These are phyloP conservation scores for Tillus elongatus DNA, from an alignment of 2,888 invertebrate genomes.

Conservation along the genomic window DNA sequence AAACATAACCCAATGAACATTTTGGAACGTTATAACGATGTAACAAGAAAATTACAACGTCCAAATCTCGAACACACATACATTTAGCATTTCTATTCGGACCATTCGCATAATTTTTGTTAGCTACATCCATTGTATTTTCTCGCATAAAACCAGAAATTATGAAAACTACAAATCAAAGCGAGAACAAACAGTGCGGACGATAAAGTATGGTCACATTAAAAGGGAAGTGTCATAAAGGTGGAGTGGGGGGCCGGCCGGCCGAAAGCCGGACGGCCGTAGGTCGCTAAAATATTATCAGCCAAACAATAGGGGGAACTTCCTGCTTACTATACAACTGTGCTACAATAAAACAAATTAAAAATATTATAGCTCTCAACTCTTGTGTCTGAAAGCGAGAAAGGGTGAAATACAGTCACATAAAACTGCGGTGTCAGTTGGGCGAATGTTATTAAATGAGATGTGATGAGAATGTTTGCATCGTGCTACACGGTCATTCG, in stretches of 20 bases:
- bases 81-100: no score
- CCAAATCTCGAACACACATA: no score
- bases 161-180: constrained; percentile 35
- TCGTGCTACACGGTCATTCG: no score
- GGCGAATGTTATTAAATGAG: constrained; percentile 30
- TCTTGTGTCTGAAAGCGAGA: constrained; percentile 25
- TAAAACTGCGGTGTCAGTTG: constrained; percentile 30
- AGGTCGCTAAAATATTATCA: constrained; percentile 39
- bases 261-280: constrained; percentile 31
- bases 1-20: no score
- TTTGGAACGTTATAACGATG: no score
- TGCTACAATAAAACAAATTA: constrained; percentile 38
- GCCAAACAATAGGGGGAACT: constrained; percentile 37
- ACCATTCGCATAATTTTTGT: constrained; percentile 3
- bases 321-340: constrained; percentile 35
- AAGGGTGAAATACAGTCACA: constrained; percentile 28
- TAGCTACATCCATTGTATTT: constrained; percentile 1
- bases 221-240: constrained; percentile 36
- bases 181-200: constrained; percentile 29
- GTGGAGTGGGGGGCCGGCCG: constrained; percentile 28
- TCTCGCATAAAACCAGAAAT: constrained; percentile 19
- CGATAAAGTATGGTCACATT: constrained; percentile 33
- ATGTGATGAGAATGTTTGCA: constrained; percentile 30
- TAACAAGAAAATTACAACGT: no score
- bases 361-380: constrained; percentile 33